Percentiles rank a stretch among this genome's conserved stretches.
phyloP scores from a whole-genome alignment of 30 jellyfish, hydroid and myxozoan genomes.

The Catostylus mosaicus region DNA sequence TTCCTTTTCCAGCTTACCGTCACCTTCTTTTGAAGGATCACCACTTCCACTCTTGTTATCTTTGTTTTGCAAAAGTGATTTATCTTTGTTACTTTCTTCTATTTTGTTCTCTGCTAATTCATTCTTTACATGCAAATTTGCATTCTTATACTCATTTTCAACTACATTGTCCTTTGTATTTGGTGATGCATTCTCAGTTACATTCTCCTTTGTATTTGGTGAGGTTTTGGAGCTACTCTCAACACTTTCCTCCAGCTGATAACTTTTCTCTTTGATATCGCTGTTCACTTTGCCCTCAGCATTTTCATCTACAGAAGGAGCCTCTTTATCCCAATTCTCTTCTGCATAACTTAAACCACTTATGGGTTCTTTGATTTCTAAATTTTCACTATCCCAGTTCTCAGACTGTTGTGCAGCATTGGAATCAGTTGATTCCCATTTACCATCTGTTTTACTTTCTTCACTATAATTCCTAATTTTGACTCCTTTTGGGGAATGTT shows the following conservation, averaged over 20 bases:
- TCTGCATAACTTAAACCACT: neutral
- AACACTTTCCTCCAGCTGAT: neutral
- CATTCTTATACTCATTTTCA: too few relatives aligned
- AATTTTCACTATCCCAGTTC: neutral
- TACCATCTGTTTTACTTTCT: too few relatives aligned
- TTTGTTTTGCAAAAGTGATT: neutral
- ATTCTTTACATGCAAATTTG: neutral
- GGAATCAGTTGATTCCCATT: neutral
- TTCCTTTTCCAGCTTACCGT: neutral
- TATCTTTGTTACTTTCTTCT: neutral
- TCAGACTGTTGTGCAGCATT: neutral
- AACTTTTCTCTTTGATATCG: neutral
- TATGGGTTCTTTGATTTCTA: neutral
- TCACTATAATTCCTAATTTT: too few relatives aligned
- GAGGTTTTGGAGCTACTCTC: neutral
- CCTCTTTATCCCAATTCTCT: conserved; percentile 1
- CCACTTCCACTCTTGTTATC: neutral
- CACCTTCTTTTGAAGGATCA: neutral
- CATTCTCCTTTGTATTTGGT: neutral
- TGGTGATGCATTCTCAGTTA: neutral
- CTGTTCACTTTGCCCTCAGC: neutral
- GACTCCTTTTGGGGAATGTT: neutral
- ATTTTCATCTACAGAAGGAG: neutral
- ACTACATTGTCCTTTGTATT: too few relatives aligned
- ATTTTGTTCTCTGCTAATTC: neutral